Base-by-base conservation (phyloP, 2,113 vertebrate species). In the Hippolais icterina region DNA sequence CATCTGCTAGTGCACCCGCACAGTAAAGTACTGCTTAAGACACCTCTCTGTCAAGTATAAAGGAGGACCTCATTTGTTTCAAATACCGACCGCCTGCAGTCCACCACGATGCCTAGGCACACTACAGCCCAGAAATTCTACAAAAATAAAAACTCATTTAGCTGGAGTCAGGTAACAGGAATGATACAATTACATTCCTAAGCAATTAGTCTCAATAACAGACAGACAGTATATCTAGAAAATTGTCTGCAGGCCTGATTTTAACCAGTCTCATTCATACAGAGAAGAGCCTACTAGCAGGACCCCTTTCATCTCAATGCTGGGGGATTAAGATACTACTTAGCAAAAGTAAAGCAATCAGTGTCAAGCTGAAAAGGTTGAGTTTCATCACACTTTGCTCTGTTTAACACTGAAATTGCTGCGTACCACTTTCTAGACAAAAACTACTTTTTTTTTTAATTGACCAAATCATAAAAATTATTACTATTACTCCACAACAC, bases 61-160 rank as follows among this genome's bases (percentile, higher is more conserved):
- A 83, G 50, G 80, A 70, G 93, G 87, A 33, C 19, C 52, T 81
- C 15, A 81, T 79, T 94, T 60, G n/a, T 81, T 94, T 95, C 77
- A 57, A 95, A 77, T 29, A 29, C 71, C 19, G 56, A 42, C 50
- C 46, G 9, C 20, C 20, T 22, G 12, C 71, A 66, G 66, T 61
- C 89, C 21, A 63, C 39, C 69, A 49, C n/a, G 37, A 46, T 0
- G 10, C 31, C 71, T 89, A 64, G 64, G 35, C 69, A 68, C 0
- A 2, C 81, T 71, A 84, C 57, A 61, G 66, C 57, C n/a, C 53
- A 63, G 49, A 93, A 92, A 85, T n/a, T 20, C 89, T 89, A 65
- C n/a, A 76, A 87, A 96, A 87, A 79, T 41, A 41, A 83, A 74
- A 89, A 35, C 53, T 84, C 81, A 79, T 93, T 91, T 91, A 85